Conservation (phyloP, 2,797 vertebrate genomes). For the Babyrousa celebensis region DNA sequence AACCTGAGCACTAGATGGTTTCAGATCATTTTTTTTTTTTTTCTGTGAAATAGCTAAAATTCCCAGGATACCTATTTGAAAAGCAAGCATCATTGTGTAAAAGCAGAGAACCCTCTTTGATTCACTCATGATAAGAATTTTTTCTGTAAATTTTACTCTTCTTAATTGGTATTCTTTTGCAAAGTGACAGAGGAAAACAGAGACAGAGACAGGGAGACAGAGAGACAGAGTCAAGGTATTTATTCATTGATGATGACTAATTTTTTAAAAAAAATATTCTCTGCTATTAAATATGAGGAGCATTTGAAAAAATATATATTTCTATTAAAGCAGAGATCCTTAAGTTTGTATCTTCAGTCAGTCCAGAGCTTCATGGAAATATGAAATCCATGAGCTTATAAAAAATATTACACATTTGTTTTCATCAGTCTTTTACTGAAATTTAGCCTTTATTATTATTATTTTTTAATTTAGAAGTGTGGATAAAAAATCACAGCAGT, state of each 20-base stretch:
- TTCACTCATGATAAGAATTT: not conserved
- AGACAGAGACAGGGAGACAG: not conserved
- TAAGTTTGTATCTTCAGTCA: not conserved
- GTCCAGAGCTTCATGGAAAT: not conserved
- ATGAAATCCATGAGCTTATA: not conserved
- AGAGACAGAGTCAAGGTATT: not conserved
- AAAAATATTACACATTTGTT: not conserved
- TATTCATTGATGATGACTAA: not conserved
- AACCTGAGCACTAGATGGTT: constrained; percentile 46
- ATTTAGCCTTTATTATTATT: not conserved
- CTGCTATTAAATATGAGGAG: not conserved
- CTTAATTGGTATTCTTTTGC: not conserved
- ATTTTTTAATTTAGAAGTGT: not conserved
- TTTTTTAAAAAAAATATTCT: not conserved
- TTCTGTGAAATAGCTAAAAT: constrained; percentile 56
- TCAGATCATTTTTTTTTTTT: constrained; percentile 64
- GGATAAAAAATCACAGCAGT: not conserved
- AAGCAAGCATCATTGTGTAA: constrained; percentile 61
- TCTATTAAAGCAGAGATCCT: not conserved
- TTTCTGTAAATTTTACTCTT: constrained; percentile 23
- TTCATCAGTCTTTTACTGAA: not conserved
- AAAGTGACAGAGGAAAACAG: not conserved
- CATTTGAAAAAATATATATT: not conserved
- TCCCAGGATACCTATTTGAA: constrained; percentile 63
- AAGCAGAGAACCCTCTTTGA: constrained; percentile 32